phyloP scores from a whole-genome alignment of 2,888 invertebrate genomes.

The Caenorhabditis sp. region DNA sequence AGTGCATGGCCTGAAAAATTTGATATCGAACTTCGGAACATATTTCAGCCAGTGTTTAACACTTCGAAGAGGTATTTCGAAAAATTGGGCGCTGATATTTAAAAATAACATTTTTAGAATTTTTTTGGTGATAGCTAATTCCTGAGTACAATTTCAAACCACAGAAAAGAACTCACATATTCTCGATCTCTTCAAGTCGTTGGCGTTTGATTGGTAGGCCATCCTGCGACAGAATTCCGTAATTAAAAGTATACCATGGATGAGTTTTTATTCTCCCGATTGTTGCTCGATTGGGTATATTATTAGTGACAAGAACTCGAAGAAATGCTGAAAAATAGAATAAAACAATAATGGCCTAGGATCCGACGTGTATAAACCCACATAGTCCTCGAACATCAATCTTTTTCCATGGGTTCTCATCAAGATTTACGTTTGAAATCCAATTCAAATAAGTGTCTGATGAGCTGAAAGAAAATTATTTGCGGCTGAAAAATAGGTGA shows the following conservation, averaged over 20 bases:
- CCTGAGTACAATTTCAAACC: too few relatives aligned
- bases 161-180: slow-evolving; percentile 14
- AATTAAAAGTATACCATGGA: slow-evolving; percentile 78
- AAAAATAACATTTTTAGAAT: too few relatives aligned
- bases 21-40: too few relatives aligned
- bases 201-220: slow-evolving; percentile 22
- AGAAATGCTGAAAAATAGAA: slow-evolving; percentile 76
- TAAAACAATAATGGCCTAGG: background rate
- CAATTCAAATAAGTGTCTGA: slow-evolving; percentile 24
- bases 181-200: slow-evolving; percentile 14
- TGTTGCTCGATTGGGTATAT: slow-evolving; percentile 78
- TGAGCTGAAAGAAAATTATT: slow-evolving; percentile 54
- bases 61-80: too few relatives aligned
- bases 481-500: too few relatives aligned
- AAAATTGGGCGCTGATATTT: too few relatives aligned
- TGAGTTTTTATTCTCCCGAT: slow-evolving; percentile 80
- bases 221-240: slow-evolving; percentile 31
- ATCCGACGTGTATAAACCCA: slow-evolving; percentile 56
- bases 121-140: too few relatives aligned
- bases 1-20: slow-evolving; percentile 2
- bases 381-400: slow-evolving; percentile 80
- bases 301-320: slow-evolving; percentile 80
- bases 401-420: slow-evolving; percentile 80
- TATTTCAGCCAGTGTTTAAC: background rate
- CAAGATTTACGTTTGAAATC: slow-evolving; percentile 29